Evolutionary conservation across 30 jellyfish, hydroid and myxozoan genomes (phyloP), one percentile per base, ranked within the genome.

Genomic region (Cassiopea xamachana): DNA sequence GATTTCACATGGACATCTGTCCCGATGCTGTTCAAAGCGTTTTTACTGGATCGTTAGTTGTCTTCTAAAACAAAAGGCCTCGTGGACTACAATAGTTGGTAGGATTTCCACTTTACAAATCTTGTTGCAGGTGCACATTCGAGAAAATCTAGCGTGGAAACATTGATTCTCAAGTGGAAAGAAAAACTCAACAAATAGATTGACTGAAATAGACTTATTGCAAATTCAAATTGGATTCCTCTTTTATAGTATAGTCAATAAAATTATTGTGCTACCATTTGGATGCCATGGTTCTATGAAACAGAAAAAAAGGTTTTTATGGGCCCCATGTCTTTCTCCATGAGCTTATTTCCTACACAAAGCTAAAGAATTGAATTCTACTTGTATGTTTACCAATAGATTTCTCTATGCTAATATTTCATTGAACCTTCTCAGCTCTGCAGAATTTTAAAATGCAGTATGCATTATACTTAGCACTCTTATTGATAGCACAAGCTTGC

Each of bases 1-100:
- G 82, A 75, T 86, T 86, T 86, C 70, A 61, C 87, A 75, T 74
- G 81, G 68, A 58, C 93, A 86, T 86, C 93, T 86, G 93, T 75
- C 87, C 72, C 77, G 74, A 73, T 86, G 51, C 87, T 55, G 87
- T 76, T 75, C 76, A 60, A 59, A 68, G 88, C 70, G 46, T 58
- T 86, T 64, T 61, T 75, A 86, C 93, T 86, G 93, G 93, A 77
- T 86, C 73, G 55, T 86, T 73, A 15, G 67, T 70, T 70, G 80
- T 69, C 81, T 58, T 82, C 72, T 39, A 61, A 12, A 61, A 86
- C 93, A 86, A 86, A 73, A 43, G 87, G 43, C 27, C 85, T 14
- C 85, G 17, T 77, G 87, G 68, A 60, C 59, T 47, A 75, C 84
- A 86, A 70, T 61, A 60, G 79, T 14, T 48, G 79, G 72, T 79